Conservation (phyloP, 1,140 invertebrate species). For the Antheraea mylitta region DNA sequence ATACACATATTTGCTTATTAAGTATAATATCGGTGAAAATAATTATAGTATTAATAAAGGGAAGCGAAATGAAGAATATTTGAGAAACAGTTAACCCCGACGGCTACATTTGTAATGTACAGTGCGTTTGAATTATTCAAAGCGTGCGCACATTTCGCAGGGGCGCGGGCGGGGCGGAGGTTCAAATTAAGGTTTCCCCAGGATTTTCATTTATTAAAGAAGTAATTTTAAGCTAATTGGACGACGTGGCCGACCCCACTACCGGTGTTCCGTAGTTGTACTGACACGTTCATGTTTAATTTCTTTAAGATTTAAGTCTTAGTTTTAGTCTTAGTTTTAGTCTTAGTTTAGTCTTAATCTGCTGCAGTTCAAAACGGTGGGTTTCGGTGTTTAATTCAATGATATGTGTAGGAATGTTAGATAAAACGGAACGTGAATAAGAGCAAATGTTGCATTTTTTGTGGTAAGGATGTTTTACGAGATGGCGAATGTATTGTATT, state of each 20-base stretch:
- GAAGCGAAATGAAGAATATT: not conserved
- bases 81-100: not conserved
- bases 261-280: not conserved
- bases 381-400: too few relatives aligned
- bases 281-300: conserved; percentile 18
- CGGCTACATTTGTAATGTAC: conserved; percentile 11
- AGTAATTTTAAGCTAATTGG: conserved; percentile 35
- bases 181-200: conserved; percentile 29
- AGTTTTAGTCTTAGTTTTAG: too few relatives aligned
- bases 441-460: too few relatives aligned
- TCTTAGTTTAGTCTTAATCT: too few relatives aligned
- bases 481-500: too few relatives aligned
- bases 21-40: too few relatives aligned
- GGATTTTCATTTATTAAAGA: conserved; percentile 37
- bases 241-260: not conserved
- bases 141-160: conserved; percentile 18
- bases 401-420: too few relatives aligned
- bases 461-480: too few relatives aligned
- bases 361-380: too few relatives aligned
- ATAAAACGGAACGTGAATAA: too few relatives aligned
- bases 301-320: conserved; percentile 16
- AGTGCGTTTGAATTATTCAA: conserved; percentile 28
- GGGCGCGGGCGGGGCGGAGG: conserved; percentile 4
- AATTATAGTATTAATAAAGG: too few relatives aligned
- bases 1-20: too few relatives aligned